Conservation (phyloP, 2,888 invertebrate genomes). For the Bugulina stolonifera region DNA sequence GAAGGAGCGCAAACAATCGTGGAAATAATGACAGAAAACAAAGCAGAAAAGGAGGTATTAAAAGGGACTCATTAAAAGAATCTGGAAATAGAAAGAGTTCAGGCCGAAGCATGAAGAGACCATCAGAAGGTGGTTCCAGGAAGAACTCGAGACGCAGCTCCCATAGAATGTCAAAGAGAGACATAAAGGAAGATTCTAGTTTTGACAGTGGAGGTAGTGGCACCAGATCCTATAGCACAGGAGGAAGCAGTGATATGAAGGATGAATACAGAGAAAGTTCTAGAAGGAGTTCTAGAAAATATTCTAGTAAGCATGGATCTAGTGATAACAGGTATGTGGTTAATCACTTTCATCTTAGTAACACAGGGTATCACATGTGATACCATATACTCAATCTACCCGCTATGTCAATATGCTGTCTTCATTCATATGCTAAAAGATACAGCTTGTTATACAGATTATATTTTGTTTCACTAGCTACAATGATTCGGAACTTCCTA, state of each 20-base stretch:
- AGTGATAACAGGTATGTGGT: background rate
- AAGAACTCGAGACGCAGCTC: too few relatives aligned
- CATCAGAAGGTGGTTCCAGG: too few relatives aligned
- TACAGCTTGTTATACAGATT: background rate
- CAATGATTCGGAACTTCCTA: background rate
- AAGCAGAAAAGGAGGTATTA: background rate
- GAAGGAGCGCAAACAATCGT: background rate
- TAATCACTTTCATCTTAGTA: too few relatives aligned
- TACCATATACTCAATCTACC: too few relatives aligned
- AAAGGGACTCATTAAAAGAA: background rate
- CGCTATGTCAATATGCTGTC: too few relatives aligned
- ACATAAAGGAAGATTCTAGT: background rate
- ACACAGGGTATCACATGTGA: too few relatives aligned
- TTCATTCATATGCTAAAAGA: background rate
- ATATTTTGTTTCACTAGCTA: background rate
- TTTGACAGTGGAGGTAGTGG: too few relatives aligned
- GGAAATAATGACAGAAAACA: background rate
- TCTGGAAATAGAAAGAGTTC: background rate
- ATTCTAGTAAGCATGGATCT: background rate
- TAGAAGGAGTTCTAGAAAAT: background rate
- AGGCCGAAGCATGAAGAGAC: background rate
- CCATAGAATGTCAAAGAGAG: background rate
- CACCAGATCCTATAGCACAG: background rate
- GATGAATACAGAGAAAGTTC: background rate
- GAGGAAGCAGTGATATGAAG: background rate